These are phyloP conservation scores for Potamarius usumacintae DNA, from an alignment of 2,113 vertebrate genomes.

Conservation along the genomic window DNA sequence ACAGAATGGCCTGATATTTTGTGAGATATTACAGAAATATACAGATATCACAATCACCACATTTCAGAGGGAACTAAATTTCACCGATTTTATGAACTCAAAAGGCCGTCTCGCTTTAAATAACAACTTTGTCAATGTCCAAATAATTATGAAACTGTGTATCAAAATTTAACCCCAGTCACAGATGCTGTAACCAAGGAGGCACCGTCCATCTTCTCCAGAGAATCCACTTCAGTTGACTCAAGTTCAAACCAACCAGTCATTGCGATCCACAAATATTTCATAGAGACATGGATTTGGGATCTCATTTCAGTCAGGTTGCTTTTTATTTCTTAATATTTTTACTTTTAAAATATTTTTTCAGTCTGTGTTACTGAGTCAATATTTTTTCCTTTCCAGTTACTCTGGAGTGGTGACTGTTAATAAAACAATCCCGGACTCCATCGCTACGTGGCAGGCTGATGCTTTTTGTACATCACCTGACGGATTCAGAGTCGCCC, in stretches of 20 bases:
- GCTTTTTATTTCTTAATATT: background rate
- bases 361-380: background rate
- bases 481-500: slow-evolving; percentile 66
- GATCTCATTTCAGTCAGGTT: background rate
- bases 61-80: too few species aligned
- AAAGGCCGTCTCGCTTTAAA: too few species aligned
- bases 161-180: background rate
- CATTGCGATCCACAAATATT: background rate
- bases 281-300: background rate
- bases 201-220: background rate
- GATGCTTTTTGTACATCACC: slow-evolving; percentile 81
- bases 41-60: too few species aligned
- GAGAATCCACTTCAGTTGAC: background rate
- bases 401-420: background rate
- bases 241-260: background rate
- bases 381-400: background rate
- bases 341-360: too few species aligned
- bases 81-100: too few species aligned
- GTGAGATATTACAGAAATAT: too few species aligned
- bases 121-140: background rate
- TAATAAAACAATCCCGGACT: background rate
- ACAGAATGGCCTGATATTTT: too few species aligned
- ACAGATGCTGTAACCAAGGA: background rate
- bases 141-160: background rate
- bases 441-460: slow-evolving; percentile 84